phyloP scores from a whole-genome alignment of 2,797 vertebrate genomes.

The Columba guinea region DNA sequence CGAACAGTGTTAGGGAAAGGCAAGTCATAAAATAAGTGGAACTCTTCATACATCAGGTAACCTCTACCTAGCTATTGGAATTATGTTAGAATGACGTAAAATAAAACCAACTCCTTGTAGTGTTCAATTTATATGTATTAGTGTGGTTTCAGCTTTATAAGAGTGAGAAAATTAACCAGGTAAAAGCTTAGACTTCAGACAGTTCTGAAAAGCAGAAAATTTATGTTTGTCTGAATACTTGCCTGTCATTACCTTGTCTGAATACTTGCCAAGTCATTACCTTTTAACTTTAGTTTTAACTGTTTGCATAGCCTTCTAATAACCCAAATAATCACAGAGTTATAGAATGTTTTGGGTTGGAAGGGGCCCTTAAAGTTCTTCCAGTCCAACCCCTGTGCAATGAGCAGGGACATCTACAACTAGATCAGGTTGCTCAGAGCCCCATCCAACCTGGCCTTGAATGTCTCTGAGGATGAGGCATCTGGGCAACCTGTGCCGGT shows the following conservation, averaged over 20 bases:
- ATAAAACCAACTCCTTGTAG: background rate
- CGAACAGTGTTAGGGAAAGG: background rate
- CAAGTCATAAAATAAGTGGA: background rate
- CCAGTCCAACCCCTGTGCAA: fast-evolving
- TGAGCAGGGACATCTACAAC: background rate
- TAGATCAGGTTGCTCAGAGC: background rate
- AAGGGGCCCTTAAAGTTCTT: background rate
- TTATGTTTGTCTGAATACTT: background rate
- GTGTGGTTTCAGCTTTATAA: background rate
- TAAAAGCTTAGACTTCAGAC: background rate
- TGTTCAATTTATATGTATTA: background rate
- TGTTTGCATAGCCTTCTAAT: background rate
- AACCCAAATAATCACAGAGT: background rate
- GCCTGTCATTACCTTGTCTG: background rate
- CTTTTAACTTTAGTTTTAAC: background rate
- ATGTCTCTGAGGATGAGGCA: background rate
- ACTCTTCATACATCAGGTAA: background rate
- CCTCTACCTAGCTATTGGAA: background rate
- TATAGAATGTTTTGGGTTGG: background rate
- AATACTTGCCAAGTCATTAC: background rate
- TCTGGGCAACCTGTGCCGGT: background rate
- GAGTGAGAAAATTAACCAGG: background rate
- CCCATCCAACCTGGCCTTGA: background rate
- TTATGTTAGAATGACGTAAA: background rate
- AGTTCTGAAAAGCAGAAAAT: background rate